Evolutionary conservation across 1,140 invertebrate species (phyloP), one percentile per base, ranked within the genome.

Genomic region (Drosophila ambigua): DNA sequence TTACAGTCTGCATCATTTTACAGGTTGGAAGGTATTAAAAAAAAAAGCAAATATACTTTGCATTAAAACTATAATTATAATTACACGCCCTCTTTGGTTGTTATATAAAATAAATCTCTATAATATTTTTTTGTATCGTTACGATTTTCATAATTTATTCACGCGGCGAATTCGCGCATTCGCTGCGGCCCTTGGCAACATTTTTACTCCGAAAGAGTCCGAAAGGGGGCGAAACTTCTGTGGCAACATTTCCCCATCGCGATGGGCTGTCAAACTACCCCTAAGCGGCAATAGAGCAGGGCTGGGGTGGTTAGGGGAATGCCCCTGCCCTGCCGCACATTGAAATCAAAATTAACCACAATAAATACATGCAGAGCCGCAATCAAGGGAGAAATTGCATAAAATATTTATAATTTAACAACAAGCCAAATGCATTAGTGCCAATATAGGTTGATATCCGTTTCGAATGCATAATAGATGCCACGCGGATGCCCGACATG

Each of bases 301-400:
- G 20, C 0, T 28, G 5, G 26, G 5, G 0, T 28, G 26, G 11
- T 4, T 3, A 20, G 24, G 16, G 11, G 11, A 1, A 24, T 41
- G n/a, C 20, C 11, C 62, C 23, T 26, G 11, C 7, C 20, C 4
- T 5, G 15, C 26, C 11, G 11, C 2, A 48, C 50, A 64, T 64
- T 62, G 73, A 61, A 77, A 73, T 80, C 68, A 51, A 76, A 79
- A 79, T 61, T 64, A 76, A 76, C 77, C 77, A 46, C 77, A 77
- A 63, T 54, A 62, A 63, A 68, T 80, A 62, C 57, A 67, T 63
- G 51, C 35, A 61, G 9, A 11, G 23, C 65, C 64, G 9, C 74
- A 74, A 78, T 65, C 64, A 67, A 48, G 55, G 39, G 50, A 20
- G 35, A 85, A 61, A 77, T 58, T 71, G 61, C 72, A 87, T 87